Evolutionary conservation across 2,888 invertebrate genomes (phyloP), one percentile per base, ranked within the genome.

Genomic region (Blera fallax): DNA sequence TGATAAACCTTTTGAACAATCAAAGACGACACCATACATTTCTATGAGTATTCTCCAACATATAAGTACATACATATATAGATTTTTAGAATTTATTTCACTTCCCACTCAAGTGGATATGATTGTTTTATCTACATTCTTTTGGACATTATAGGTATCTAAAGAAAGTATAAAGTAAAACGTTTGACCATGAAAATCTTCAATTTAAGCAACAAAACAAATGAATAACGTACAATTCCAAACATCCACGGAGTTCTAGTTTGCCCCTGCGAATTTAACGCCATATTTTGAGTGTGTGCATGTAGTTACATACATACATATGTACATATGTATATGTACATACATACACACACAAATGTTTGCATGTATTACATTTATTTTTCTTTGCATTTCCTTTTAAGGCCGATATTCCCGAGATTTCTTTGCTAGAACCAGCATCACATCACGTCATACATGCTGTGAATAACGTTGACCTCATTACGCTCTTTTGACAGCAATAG

Each of bases 391-490:
- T 56, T 56, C 2, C 5, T 56, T 34, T 56, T 37, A 37, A 56
- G 56, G 56, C 7, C n/a, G 56, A 18, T 56, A 34, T 56, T 34
- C 3, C 14, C 16, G 14, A 54, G 18, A 56, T 24, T 24, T 54
- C 27, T 69, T 29, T 69, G 50, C 52, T 27, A n/a, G 8, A 24
- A 29, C 16, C 43, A 43, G 24, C 37, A 52, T 40, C 14, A n/a
- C n/a, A 27, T 27, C 40, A 69, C 54, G 54, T 56, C 54, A 70
- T 32, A 43, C 34, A 52, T 50, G 48, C 50, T 50, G 45, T 24
- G 60, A 62, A 73, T 73, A 52, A 40, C 62, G 62, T 73, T 73
- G 62, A 73, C 73, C 73, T 73, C 73, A 62, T 73, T 73, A 73
- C 50, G 60, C 45, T 48, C 58, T 48, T 70, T 48, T 48, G 45